phyloP scores from a whole-genome alignment of 1,140 invertebrate genomes.

The Aporrectodea caliginosa region DNA sequence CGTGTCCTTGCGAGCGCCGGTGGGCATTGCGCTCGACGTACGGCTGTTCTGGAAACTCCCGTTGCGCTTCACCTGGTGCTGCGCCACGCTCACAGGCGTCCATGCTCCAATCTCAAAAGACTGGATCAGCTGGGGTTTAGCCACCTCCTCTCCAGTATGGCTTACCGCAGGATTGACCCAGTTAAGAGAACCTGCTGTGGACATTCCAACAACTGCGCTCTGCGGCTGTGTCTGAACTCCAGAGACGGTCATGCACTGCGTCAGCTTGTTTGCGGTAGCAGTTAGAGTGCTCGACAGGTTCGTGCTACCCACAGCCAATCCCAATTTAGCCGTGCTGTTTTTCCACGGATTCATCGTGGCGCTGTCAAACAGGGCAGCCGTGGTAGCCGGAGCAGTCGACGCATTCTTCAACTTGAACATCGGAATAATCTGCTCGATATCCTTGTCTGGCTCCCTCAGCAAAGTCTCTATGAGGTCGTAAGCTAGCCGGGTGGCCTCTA shows the following conservation, averaged over 20 bases:
- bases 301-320: background rate
- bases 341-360: slow-evolving; percentile 17
- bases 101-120: background rate
- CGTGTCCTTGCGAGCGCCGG: slow-evolving; percentile 19
- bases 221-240: background rate
- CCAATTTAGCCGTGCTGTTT: slow-evolving; percentile 21
- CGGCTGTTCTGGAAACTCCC: background rate
- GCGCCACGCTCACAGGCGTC: background rate
- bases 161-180: background rate
- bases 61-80: background rate
- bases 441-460: slow-evolving; percentile 88
- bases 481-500: slow-evolving; percentile 84
- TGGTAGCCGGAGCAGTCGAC: slow-evolving; percentile 17
- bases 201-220: background rate
- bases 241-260: background rate
- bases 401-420: slow-evolving; percentile 57
- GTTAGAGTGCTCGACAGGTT: background rate
- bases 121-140: background rate
- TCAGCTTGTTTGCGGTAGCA: too few species aligned
- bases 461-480: slow-evolving; percentile 77
- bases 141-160: background rate
- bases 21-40: background rate
- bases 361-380: slow-evolving; percentile 13
- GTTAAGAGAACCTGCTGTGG: background rate
- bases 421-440: slow-evolving; percentile 77